Evolutionary conservation across 1,140 invertebrate genomes (phyloP).

Genomic region (Adoxophyes honmai): DNA sequence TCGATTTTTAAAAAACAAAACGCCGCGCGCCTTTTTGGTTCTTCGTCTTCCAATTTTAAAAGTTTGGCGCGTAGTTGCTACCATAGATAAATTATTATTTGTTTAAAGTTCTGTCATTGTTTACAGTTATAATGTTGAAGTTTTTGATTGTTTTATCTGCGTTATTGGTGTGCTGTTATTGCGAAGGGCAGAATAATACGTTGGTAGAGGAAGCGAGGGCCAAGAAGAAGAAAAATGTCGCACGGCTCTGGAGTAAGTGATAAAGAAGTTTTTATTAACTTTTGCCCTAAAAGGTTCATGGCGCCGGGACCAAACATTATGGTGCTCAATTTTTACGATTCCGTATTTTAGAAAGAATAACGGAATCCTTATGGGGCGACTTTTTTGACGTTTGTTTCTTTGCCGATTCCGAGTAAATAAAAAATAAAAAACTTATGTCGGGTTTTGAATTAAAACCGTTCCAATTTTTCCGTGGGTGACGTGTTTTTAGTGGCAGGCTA

Average conservation of each 20-base stretch:
- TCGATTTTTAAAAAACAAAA: not conserved
- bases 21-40: too few species aligned
- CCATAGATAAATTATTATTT: too few species aligned
- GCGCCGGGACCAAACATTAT: too few species aligned
- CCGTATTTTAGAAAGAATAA: too few species aligned
- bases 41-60: not conserved
- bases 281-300: not conserved
- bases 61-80: not conserved
- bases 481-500: too few species aligned
- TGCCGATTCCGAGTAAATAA: too few species aligned
- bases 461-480: too few species aligned
- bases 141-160: slow-evolving; percentile 32
- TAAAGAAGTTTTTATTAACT: slow-evolving; percentile 4
- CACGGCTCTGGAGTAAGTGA: slow-evolving; percentile 50
- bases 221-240: slow-evolving; percentile 52
- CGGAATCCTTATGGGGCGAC: too few species aligned
- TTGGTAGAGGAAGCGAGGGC: slow-evolving; percentile 50
- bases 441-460: too few species aligned
- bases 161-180: slow-evolving; percentile 50
- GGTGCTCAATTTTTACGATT: too few species aligned
- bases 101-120: not conserved
- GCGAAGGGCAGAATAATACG: slow-evolving; percentile 39
- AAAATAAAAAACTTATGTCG: too few species aligned
- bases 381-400: too few species aligned
- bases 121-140: slow-evolving; percentile 41